Conservation (phyloP, 2,797 vertebrate genomes). For the Silurus aristotelis region DNA sequence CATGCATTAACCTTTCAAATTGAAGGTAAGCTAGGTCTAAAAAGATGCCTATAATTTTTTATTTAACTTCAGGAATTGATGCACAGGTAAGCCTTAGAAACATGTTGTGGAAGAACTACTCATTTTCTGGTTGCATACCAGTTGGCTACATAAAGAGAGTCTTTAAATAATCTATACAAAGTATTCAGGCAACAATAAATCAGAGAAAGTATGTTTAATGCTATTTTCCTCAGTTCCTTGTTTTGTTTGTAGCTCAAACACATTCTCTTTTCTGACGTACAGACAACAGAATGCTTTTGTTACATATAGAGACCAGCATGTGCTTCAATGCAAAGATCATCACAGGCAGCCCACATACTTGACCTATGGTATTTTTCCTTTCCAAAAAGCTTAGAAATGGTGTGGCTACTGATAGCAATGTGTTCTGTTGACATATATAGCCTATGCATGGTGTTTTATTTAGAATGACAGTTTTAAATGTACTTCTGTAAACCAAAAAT, state of each 20-base stretch:
- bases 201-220: not conserved
- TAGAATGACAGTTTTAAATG: not conserved
- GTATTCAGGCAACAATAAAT: not conserved
- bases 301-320: not conserved
- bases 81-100: not conserved
- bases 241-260: not conserved
- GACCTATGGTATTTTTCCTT: not conserved
- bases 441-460: not conserved
- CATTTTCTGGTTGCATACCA: not conserved
- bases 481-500: not conserved
- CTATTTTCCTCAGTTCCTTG: not conserved
- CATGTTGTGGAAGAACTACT: not conserved
- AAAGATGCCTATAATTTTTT: not conserved
- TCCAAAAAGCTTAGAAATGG: not conserved
- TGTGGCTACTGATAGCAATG: not conserved
- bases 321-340: not conserved
- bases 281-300: not conserved
- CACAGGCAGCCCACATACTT: slow-evolving; percentile 10
- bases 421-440: not conserved
- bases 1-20: not conserved
- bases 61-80: not conserved
- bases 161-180: not conserved
- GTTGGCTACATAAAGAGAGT: not conserved
- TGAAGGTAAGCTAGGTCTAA: not conserved
- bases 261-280: not conserved